Conservation (phyloP, 2,113 vertebrate genomes). For the Nyctibius bracteatus region DNA sequence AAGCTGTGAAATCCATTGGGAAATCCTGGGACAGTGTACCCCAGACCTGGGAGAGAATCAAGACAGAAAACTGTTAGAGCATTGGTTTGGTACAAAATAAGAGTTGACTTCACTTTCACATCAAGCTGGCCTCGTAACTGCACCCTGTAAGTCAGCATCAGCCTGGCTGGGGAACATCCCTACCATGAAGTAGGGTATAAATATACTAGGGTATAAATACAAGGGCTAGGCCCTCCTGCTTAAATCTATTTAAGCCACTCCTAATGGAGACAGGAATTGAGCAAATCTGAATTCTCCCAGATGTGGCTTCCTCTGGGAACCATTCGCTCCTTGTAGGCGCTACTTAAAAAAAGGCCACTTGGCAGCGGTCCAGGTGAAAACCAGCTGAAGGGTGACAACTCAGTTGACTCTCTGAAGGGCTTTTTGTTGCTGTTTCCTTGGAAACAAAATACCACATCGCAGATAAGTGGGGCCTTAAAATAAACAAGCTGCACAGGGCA, state of each 20-base stretch:
- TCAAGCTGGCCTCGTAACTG: neutral
- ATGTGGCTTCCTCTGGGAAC: neutral
- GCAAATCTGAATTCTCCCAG: neutral
- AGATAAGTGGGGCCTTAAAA: neutral
- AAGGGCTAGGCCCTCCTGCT: neutral
- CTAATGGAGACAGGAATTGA: neutral
- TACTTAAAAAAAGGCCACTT: neutral
- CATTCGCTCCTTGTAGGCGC: neutral
- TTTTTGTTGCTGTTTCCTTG: neutral
- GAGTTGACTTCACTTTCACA: neutral
- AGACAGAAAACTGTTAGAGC: neutral
- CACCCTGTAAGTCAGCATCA: neutral
- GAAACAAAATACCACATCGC: neutral
- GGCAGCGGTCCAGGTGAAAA: neutral
- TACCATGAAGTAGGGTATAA: fast-evolving
- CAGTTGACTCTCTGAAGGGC: neutral
- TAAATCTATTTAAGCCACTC: neutral
- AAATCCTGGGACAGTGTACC: conserved; percentile 86
- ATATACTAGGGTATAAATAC: too few relatives aligned
- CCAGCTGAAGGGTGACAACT: neutral
- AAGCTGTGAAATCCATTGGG: conserved; percentile 94
- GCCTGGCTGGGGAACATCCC: neutral
- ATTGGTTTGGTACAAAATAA: neutral
- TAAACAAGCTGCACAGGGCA: neutral
- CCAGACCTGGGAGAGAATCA: conserved; percentile 75